These are phyloP conservation scores for Bombus fervidus DNA, from an alignment of 1,140 invertebrate genomes.

Conservation along the genomic window DNA sequence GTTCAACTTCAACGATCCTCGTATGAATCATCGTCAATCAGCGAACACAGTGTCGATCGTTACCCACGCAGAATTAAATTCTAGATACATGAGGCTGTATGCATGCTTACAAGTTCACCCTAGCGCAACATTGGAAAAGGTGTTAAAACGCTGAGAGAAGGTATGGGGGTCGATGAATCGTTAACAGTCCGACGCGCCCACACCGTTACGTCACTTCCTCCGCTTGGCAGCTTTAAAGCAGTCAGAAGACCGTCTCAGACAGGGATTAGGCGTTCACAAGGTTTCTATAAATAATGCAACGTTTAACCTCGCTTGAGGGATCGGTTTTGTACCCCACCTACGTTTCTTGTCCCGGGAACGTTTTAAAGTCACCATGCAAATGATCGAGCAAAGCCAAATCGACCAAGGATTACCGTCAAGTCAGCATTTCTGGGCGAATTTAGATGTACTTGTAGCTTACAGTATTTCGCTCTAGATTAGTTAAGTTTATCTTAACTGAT, in stretches of 20 bases:
- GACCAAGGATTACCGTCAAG: slow-evolving; percentile 5
- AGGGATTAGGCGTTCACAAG: slow-evolving; percentile 66
- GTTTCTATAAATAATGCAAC: slow-evolving; percentile 72
- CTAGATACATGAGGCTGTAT: neutral
- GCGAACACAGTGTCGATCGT: neutral
- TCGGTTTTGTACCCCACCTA: slow-evolving; percentile 38
- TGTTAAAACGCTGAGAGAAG: neutral
- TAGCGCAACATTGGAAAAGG: neutral
- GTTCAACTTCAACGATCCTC: no score
- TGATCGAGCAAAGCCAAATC: slow-evolving; percentile 19
- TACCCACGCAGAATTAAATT: slow-evolving; percentile 26
- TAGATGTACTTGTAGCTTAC: neutral
- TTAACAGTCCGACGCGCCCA: slow-evolving; percentile 61
- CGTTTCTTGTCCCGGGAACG: neutral
- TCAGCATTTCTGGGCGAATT: neutral
- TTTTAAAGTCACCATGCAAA: slow-evolving; percentile 52
- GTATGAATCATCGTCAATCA: slow-evolving; percentile 5
- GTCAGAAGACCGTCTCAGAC: slow-evolving; percentile 69
- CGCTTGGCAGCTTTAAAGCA: slow-evolving; percentile 61
- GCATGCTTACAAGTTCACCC: slow-evolving; percentile 1
- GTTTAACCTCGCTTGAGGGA: slow-evolving; percentile 45
- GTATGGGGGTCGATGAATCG: slow-evolving; percentile 43
- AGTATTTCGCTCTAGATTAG: neutral
- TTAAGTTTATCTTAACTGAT: neutral
- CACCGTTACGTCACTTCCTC: slow-evolving; percentile 61